Conservation (phyloP, 2,888 invertebrate species). For the Catocala fraxini region DNA sequence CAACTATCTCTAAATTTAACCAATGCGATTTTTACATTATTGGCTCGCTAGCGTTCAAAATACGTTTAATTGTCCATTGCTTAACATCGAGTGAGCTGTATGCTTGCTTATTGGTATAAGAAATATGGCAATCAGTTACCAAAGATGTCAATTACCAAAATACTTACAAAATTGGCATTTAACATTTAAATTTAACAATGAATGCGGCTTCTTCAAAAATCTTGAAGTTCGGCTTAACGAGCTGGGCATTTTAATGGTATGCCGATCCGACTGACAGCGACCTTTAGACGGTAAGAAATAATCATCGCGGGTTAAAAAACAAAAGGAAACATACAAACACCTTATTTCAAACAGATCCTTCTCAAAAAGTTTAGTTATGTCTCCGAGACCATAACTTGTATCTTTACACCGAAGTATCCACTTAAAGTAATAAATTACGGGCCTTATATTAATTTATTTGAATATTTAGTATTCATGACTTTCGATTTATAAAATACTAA, state of each 20-base stretch:
- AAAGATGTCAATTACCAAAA: constrained; percentile 2
- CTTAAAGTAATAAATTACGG: constrained; percentile 13
- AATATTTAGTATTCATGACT: too few species aligned
- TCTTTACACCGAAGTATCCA: constrained; percentile 2
- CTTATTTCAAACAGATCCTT: background rate
- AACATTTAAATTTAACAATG: too few species aligned
- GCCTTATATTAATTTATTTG: background rate
- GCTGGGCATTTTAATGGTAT: constrained; percentile 42
- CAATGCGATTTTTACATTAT: too few species aligned
- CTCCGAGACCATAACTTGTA: background rate
- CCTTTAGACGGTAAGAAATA: constrained; percentile 53
- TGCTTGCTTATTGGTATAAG: too few species aligned
- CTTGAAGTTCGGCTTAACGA: constrained; percentile 15
- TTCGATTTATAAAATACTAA: too few species aligned
- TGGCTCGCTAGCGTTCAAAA: too few species aligned
- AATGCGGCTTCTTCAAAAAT: constrained; percentile 3
- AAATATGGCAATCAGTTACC: background rate
- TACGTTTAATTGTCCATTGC: too few species aligned
- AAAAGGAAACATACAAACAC: constrained; percentile 42
- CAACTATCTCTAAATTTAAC: too few species aligned
- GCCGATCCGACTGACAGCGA: constrained; percentile 53
- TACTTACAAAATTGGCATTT: background rate
- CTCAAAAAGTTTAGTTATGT: too few species aligned
- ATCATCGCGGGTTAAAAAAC: constrained; percentile 54
- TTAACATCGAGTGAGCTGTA: too few species aligned